Percentiles rank a stretch among this genome's conserved stretches.
phyloP scores from a whole-genome alignment of 2,797 vertebrate species.

The Chanos chanos region DNA sequence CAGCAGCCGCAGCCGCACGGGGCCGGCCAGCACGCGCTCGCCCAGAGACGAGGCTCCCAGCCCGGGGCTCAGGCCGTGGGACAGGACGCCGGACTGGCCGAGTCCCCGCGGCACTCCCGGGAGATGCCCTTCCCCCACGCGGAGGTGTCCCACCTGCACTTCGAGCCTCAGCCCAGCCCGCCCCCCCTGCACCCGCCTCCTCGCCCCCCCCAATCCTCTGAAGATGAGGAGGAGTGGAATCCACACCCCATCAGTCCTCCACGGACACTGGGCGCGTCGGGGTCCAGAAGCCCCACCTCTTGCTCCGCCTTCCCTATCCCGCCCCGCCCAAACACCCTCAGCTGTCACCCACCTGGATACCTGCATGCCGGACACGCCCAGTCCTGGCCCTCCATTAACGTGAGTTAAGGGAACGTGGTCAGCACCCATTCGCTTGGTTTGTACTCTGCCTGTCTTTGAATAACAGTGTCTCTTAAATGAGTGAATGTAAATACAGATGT shows the following conservation, averaged over 20 bases:
- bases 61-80: conserved; percentile 60
- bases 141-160: conserved; percentile 85
- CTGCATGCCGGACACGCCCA: conserved; percentile 89
- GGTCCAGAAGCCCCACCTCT: conserved; percentile 85
- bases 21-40: conserved; percentile 58
- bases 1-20: conserved; percentile 53
- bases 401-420: too few species aligned
- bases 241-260: conserved; percentile 83
- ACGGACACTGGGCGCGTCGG: conserved; percentile 67
- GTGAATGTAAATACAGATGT: too few species aligned
- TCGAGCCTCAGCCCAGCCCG: conserved; percentile 78
- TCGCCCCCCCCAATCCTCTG: conserved; percentile 79
- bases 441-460: too few species aligned
- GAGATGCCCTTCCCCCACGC: conserved; percentile 76
- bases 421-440: background rate
- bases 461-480: too few species aligned
- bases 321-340: conserved; percentile 72
- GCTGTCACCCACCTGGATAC: conserved; percentile 80
- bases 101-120: conserved; percentile 68
- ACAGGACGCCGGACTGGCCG: conserved; percentile 60
- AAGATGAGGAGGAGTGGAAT: conserved; percentile 94
- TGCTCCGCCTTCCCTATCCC: conserved; percentile 88
- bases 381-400: conserved; percentile 97
- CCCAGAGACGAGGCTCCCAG: conserved; percentile 56
- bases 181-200: conserved; percentile 67